Evolutionary conservation across 1,140 invertebrate species (phyloP), one percentile per base, ranked within the genome.

Genomic region (Drosophila pseudoobscura): DNA sequence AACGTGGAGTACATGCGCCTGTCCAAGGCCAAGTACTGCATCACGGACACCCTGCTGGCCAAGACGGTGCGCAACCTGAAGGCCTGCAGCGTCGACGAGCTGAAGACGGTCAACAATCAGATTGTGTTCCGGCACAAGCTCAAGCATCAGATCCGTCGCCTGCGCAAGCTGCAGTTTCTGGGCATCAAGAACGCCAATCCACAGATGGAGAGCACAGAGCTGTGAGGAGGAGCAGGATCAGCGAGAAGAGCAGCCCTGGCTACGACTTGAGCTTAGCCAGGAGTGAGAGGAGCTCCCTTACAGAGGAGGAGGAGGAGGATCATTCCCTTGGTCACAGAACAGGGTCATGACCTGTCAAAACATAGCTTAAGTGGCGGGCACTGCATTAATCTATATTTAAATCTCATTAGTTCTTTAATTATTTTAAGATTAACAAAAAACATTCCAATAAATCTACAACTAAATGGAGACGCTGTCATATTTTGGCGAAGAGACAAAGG

Each of bases 21-120:
- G 41, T 75, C 83, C 26, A 84, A 84, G 50, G 79, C 88, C 31
- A 90, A 90, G 69, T 84, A 90, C 56, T 78, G 75, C 35, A 88
- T 90, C 39, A 90, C 88, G 24, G 88, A 90, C 47, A 82, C 78
- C 2, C 61, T 90, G 24, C 51, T 90, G 60, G 62, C 68, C 45
- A 78, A 84, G 29, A 90, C 76, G 5, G 74, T 90, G 47, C 75
- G 75, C 24, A 88, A 90, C 47, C 50, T 90, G 8, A 72, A 88
- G 6, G 71, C 71, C 22, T 78, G 77, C 83, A 80, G 51, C 55
- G 24, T 72, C 5, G 88, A 90, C 24, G 88, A 90, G 1, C 52
- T 90, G 26, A 83, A 66, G 45, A 78, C 76, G 7, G 83, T 90
- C 20, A 88, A 88, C 49, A 66, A 82, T 53, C 88, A 90, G 62